Percentiles rank a stretch among this genome's conserved stretches.
Conservation (phyloP, 2,888 invertebrate species). For the Leptinotarsa juncta region DNA sequence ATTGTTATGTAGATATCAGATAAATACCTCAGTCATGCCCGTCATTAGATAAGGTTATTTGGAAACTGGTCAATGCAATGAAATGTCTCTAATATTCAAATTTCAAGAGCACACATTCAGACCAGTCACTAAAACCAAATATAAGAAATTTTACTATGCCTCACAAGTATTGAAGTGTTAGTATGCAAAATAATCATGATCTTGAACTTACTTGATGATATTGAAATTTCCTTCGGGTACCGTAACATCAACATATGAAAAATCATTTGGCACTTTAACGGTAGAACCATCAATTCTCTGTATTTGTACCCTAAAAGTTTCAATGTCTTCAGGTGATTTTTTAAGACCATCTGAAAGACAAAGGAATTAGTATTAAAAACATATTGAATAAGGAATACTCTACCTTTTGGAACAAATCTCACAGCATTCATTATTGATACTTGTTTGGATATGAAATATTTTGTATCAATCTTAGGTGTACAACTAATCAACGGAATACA, state of each 20-base stretch:
- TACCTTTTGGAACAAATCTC: conserved; percentile 18
- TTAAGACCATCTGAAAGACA: conserved; percentile 52
- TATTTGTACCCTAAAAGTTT: conserved; percentile 58
- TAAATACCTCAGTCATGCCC: no score
- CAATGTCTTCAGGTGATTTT: conserved; percentile 52
- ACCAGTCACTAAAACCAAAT: no score
- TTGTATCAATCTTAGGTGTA: neutral
- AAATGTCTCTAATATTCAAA: no score
- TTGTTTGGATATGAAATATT: neutral
- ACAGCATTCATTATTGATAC: conserved; percentile 6
- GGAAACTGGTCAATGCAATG: no score
- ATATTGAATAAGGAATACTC: no score
- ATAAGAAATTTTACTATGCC: no score
- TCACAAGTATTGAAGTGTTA: neutral
- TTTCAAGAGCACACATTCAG: no score
- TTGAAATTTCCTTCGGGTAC: conserved; percentile 61
- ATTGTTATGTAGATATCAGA: no score
- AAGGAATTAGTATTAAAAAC: neutral
- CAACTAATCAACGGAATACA: neutral
- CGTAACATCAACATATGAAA: conserved; percentile 59
- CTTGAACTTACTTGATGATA: conserved; percentile 58
- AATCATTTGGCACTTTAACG: conserved; percentile 55
- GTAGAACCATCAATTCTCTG: conserved; percentile 62
- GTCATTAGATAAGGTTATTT: no score
- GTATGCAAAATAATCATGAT: neutral